Evolutionary conservation across 2,113 vertebrate species (phyloP).

Genomic region (Barbus barbus): DNA sequence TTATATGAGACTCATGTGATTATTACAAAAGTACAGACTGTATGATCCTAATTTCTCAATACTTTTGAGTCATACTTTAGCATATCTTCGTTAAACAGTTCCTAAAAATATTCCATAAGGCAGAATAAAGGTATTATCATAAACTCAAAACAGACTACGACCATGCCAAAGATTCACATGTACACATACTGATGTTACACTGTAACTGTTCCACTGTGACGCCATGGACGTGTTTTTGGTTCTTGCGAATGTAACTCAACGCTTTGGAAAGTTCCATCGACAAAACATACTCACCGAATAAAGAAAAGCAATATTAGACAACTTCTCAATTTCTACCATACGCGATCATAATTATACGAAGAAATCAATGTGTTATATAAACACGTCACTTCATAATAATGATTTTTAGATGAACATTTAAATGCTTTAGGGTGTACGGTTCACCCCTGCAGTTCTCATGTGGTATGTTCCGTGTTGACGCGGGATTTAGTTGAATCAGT

Average conservation of each 20-base stretch:
- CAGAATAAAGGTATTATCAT: background rate
- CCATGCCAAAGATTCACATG: conserved; percentile 33
- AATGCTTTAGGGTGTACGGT: background rate
- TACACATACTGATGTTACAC: background rate
- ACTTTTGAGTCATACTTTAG: background rate
- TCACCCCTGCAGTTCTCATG: background rate
- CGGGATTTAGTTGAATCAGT: conserved; percentile 30
- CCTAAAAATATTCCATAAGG: background rate
- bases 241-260: background rate
- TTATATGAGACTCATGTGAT: too few species aligned
- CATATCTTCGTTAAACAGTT: background rate
- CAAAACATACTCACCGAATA: background rate
- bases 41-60: background rate
- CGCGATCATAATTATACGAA: background rate
- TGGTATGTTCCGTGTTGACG: conserved; percentile 40
- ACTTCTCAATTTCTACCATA: background rate
- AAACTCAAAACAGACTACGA: background rate
- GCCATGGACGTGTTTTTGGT: background rate
- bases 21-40: background rate
- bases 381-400: background rate
- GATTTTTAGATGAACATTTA: background rate
- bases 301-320: background rate
- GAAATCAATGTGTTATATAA: rapidly evolving
- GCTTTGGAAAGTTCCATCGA: background rate
- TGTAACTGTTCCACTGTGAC: conserved; percentile 15